Percentiles rank a stretch among this genome's conserved stretches.
These are phyloP conservation scores for Heliconius ismenius DNA, from an alignment of 2,888 invertebrate genomes.

Conservation along the genomic window DNA sequence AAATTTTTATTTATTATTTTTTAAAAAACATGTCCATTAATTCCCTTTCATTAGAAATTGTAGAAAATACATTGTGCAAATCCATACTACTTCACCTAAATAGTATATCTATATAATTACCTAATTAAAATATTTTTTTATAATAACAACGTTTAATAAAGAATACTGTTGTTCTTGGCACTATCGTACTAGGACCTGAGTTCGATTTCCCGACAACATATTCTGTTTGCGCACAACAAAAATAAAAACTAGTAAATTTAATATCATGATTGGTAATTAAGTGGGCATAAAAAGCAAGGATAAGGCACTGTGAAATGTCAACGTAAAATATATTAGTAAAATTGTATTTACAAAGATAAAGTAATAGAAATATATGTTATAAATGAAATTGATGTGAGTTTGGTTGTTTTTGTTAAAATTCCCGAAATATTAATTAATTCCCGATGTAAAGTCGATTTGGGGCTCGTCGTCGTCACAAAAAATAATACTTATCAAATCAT, in stretches of 20 bases:
- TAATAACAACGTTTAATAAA: constrained; percentile 39
- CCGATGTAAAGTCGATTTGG: neutral
- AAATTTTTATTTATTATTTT: neutral
- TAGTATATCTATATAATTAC: constrained; percentile 21
- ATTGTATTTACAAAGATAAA: constrained; percentile 33
- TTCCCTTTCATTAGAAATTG: constrained; percentile 19
- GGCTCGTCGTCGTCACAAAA: constrained; percentile 22
- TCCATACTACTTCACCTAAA: constrained; percentile 24
- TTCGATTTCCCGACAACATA: constrained; percentile 36
- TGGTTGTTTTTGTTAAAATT: neutral
- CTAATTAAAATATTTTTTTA: constrained; percentile 20
- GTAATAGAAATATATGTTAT: neutral
- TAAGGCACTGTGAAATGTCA: constrained; percentile 56
- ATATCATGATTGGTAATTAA: constrained; percentile 39
- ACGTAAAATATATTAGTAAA: constrained; percentile 42
- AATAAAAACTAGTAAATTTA: constrained; percentile 24
- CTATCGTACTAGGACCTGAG: constrained; percentile 23
- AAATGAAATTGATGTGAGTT: neutral
- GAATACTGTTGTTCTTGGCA: constrained; percentile 26
- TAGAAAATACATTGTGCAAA: constrained; percentile 39
- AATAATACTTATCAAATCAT: constrained; percentile 37
- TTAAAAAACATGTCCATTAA: neutral
- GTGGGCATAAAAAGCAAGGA: constrained; percentile 43
- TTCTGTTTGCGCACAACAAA: constrained; percentile 25
- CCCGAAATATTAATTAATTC: neutral